A percentile compares a stretch with the other conserved stretches of the same genome.
Evolutionary conservation across 2,113 vertebrate species (phyloP).

Genomic region (Nycticorax nycticorax): DNA sequence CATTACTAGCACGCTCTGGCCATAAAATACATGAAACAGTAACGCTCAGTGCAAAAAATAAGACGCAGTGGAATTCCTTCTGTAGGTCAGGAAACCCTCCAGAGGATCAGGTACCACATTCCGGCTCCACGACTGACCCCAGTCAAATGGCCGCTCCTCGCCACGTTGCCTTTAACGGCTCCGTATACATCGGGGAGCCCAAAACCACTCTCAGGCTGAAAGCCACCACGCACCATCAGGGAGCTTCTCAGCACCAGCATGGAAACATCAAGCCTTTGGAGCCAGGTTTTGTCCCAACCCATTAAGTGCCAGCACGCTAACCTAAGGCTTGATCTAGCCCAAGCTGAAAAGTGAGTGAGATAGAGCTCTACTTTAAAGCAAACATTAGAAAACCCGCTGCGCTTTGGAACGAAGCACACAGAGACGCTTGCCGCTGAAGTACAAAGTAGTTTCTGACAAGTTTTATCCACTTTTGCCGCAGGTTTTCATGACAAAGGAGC

Average conservation of each 20-base stretch:
- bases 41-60: neutral
- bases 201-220: neutral
- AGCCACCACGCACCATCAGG: neutral
- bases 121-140: neutral
- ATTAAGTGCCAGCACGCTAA: too few relatives aligned
- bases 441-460: neutral
- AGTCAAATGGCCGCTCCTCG: fast-evolving
- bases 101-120: fast-evolving
- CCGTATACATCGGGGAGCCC: fast-evolving
- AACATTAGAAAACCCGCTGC: neutral
- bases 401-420: neutral
- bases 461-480: neutral
- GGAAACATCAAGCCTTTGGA: too few relatives aligned
- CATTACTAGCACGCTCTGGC: fast-evolving
- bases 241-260: neutral
- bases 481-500: neutral
- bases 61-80: neutral
- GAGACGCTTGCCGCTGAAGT: fast-evolving
- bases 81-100: neutral
- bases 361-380: neutral
- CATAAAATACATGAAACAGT: neutral
- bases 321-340: neutral
- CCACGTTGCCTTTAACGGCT: fast-evolving
- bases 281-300: neutral
- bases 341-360: neutral